Percentiles rank a stretch among this genome's conserved stretches.
phyloP scores from a whole-genome alignment of 1,140 invertebrate genomes.

The Agrypnia vestita region DNA sequence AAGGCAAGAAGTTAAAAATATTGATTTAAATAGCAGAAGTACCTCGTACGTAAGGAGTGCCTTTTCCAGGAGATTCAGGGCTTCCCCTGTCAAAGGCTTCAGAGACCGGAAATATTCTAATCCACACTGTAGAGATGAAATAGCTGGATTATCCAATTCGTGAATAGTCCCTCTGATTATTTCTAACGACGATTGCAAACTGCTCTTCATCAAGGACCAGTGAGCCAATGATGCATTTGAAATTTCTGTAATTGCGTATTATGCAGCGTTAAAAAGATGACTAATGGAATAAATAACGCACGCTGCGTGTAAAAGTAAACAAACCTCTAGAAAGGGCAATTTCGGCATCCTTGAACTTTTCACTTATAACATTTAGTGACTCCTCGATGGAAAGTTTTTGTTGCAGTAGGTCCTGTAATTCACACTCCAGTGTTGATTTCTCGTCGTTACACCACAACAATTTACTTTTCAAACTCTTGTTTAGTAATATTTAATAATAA shows the following conservation, averaged over 20 bases:
- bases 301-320: not conserved
- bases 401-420: conserved; percentile 78
- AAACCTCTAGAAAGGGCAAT: conserved; percentile 65
- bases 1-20: no score
- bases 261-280: not conserved
- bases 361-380: conserved; percentile 71
- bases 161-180: conserved; percentile 78
- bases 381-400: conserved; percentile 79
- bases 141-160: conserved; percentile 81
- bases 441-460: conserved; percentile 71
- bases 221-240: conserved; percentile 45
- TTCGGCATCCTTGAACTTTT: conserved; percentile 67
- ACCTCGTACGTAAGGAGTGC: conserved; percentile 52
- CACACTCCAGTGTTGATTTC: conserved; percentile 77
- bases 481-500: no score
- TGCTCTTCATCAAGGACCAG: conserved; percentile 61
- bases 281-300: conserved; percentile 1
- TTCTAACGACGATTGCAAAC: conserved; percentile 74
- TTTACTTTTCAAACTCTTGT: conserved; percentile 67
- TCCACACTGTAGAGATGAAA: conserved; percentile 80
- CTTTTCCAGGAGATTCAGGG: conserved; percentile 46
- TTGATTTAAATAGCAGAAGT: not conserved
- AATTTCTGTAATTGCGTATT: conserved; percentile 44
- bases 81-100: conserved; percentile 46
- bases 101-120: conserved; percentile 78